Percentiles rank a stretch among this genome's conserved stretches.
phyloP scores from a whole-genome alignment of 2,888 invertebrate genomes.

The Agrilus biguttatus region DNA sequence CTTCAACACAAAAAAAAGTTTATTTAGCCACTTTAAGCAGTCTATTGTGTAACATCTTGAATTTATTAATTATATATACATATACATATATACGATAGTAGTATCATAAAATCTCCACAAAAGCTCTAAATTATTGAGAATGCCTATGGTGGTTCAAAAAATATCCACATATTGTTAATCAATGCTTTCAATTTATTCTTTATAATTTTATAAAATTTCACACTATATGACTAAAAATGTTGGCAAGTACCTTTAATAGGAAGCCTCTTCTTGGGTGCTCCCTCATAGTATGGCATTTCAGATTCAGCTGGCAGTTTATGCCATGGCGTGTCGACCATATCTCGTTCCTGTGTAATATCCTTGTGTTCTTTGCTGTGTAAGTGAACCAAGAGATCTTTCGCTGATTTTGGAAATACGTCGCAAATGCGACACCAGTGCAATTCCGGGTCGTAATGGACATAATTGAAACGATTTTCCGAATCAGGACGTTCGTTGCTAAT shows the following conservation, averaged over 20 bases:
- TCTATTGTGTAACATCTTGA: no score
- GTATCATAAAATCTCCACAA: no score
- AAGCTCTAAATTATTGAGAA: no score
- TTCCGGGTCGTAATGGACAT: slow-evolving; percentile 77
- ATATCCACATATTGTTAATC: no score
- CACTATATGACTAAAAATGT: neutral
- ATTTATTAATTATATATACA: no score
- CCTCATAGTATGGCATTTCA: slow-evolving; percentile 53
- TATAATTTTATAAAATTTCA: no score
- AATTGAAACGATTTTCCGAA: slow-evolving; percentile 43
- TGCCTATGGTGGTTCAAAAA: no score
- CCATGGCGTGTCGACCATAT: slow-evolving; percentile 61
- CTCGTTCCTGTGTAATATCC: slow-evolving; percentile 41
- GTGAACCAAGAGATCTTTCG: slow-evolving; percentile 74
- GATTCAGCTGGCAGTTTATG: slow-evolving; percentile 46
- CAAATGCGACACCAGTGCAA: slow-evolving; percentile 83
- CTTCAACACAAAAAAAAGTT: no score
- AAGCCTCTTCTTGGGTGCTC: slow-evolving; percentile 60
- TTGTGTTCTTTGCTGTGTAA: slow-evolving; percentile 67
- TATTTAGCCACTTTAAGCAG: no score
- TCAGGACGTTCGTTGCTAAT: slow-evolving; percentile 4
- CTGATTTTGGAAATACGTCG: slow-evolving; percentile 74
- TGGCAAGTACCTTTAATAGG: slow-evolving; percentile 57
- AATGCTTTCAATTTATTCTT: no score
- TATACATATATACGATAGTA: no score